phyloP scores from a whole-genome alignment of 2,888 invertebrate species.

The Spisula subtruncata region DNA sequence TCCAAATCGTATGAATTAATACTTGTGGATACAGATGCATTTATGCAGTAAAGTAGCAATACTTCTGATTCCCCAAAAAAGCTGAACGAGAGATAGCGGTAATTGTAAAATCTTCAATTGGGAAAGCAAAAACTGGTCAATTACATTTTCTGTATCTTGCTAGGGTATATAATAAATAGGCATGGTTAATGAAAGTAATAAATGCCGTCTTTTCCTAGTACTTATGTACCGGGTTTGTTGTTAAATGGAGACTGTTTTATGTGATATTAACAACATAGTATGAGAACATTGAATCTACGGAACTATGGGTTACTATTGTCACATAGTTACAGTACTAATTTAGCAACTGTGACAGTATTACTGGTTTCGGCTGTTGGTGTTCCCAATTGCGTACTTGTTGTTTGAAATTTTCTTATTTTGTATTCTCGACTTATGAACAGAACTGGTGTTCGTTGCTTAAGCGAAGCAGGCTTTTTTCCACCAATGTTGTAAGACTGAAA shows the following conservation, averaged over 20 bases:
- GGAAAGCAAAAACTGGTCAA: neutral
- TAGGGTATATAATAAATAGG: neutral
- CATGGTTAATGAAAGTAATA: neutral
- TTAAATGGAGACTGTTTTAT: slow-evolving; percentile 8
- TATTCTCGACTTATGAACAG: no score
- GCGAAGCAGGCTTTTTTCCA: no score
- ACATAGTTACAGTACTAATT: no score
- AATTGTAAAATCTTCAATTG: neutral
- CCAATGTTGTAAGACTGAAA: no score
- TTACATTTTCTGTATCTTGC: neutral
- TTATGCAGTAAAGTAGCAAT: neutral
- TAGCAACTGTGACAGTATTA: no score
- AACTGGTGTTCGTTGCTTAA: no score
- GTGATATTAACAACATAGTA: neutral
- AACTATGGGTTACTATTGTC: no score
- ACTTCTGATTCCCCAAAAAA: neutral
- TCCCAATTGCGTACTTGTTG: no score
- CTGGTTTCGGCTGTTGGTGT: no score
- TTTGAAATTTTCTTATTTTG: no score
- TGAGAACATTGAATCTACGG: neutral
- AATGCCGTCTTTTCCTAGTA: neutral
- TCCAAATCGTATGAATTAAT: neutral
- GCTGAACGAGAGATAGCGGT: neutral
- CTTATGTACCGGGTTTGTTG: neutral
- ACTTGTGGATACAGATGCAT: neutral